Evolutionary conservation across 2,888 invertebrate genomes (phyloP).

Genomic region (Dryobota labecula): DNA sequence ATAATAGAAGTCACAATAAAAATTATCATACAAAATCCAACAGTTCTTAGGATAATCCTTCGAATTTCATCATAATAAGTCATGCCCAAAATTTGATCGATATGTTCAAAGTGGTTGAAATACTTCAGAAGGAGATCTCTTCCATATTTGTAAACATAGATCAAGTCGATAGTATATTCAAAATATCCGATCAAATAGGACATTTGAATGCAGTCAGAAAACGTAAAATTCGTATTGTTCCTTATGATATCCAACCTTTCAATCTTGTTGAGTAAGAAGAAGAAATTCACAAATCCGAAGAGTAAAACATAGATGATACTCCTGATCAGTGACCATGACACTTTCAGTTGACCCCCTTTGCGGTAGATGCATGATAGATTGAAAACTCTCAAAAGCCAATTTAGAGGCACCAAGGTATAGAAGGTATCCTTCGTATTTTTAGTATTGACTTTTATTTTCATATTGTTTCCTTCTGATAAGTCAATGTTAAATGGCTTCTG

Average conservation of each 20-base stretch:
- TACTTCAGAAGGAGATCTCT: conserved; percentile 56
- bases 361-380: conserved; percentile 49
- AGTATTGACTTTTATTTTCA: conserved; percentile 40
- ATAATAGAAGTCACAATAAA: conserved; percentile 11
- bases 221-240: conserved; percentile 32
- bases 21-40: conserved; percentile 22
- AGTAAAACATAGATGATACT: conserved; percentile 17
- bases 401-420: conserved; percentile 44
- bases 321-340: conserved; percentile 35
- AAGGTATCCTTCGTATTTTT: conserved; percentile 47
- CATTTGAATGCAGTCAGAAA: conserved; percentile 53
- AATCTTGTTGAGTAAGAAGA: conserved; percentile 40
- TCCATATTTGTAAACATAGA: conserved; percentile 59
- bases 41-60: conserved; percentile 31
- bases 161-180: conserved; percentile 62
- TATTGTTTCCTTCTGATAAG: neutral
- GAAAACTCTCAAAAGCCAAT: conserved; percentile 39
- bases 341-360: conserved; percentile 15
- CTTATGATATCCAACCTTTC: conserved; percentile 8
- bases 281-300: conserved; percentile 40
- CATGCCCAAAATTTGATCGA: conserved; percentile 63
- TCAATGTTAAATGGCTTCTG: conserved; percentile 4
- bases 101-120: conserved; percentile 52
- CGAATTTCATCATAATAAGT: conserved; percentile 58
- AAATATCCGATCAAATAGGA: conserved; percentile 54